Evolutionary conservation across 2,888 invertebrate genomes (phyloP), one percentile per base, ranked within the genome.

Genomic region (Hipparchia sbordonii): DNA sequence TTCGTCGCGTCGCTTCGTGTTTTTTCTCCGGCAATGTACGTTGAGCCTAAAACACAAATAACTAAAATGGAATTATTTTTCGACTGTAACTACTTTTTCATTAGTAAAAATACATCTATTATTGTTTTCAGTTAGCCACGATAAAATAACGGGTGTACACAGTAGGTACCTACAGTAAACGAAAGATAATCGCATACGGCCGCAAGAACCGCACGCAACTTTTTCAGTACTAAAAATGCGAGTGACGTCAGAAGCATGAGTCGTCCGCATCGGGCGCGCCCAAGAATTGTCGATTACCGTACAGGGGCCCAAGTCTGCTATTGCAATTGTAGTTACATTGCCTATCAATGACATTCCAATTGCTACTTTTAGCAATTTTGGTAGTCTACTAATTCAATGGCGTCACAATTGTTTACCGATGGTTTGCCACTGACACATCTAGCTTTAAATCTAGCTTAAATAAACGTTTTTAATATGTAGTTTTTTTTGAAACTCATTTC

Each of bases 61-160:
- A 63, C 46, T 46, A 56, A 52, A n/a, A 72, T 76, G 77, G 76
- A 77, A 77, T 76, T 68, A 70, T 69, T 70, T 73, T 61, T 72
- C 1, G 73, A 57, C 57, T 57, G 23, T 8, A 57, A 12, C 12
- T 52, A 52, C 12, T 52, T 52, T 52, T 52, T 52, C 12, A 12
- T 52, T 52, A 12, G 5, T 12, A 12, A 52, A 52, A 52, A 52
- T 52, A 48, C 48, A 8, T 48, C 8, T 48, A 13, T 13, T 52
- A 5, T 52, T 52, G 52, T 52, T 57, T 57, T 13, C 56, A 57
- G 8, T 57, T 57, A 23, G 6, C 13, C 13, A 57, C 13, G 6
- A 13, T 13, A 56, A 56, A 56, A 10, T 56, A 51, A 8, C 9
- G 8, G 8, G 8, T 8, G 51, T 51, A 23, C 23, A 23, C 23